Evolutionary conservation across 35 echinoderm and acorn worm genomes (phyloP), one percentile per base, ranked within the genome.

Genomic region (Ptychodera flava): DNA sequence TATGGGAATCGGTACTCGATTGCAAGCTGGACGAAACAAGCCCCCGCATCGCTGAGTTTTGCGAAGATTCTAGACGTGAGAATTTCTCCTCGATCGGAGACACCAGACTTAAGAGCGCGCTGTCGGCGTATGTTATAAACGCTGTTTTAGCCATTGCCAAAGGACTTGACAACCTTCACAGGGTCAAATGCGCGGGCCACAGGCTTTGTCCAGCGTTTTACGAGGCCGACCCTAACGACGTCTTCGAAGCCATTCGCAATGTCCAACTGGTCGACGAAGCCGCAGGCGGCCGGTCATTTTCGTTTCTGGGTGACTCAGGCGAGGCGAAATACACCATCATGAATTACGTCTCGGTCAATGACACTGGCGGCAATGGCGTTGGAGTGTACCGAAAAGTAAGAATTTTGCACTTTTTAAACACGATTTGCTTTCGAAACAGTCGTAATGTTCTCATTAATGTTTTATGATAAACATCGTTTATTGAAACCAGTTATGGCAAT

Each of bases 71-170:
- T 16, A 89, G 90, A 33, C 52, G 37, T 14, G 86, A 82, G 36
- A 1, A 78, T 16, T 15, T 31, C 16, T 36, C 89, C 31, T n/a
- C n/a, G n/a, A 77, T 88, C 10, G 80, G 16, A 0, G 84, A 89
- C 30, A 36, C 31, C 1, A 90, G 77, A 27, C 78, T 83, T 16
- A 87, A 90, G 81, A 92, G 84, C 32, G 77, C 92, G 31, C 92
- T 94, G 45, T 92, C 92, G 1, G 32, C 89, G 14, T 92, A 98
- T 77, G 81, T 94, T 15, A 76, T 94, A 37, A 87, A 94, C 52
- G 95, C 95, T 76, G 95, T 98, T n/a, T 86, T 87, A 35, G 88
- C 90, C 16, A 83, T 92, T 80, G 95, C 95, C 15, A 78, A 80
- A 34, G 95, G 95, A 27, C 88, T 98, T 15, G 28, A 93, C 14